These are phyloP conservation scores for Teinopalpus imperialis DNA, from an alignment of 2,888 invertebrate genomes.

Conservation along the genomic window DNA sequence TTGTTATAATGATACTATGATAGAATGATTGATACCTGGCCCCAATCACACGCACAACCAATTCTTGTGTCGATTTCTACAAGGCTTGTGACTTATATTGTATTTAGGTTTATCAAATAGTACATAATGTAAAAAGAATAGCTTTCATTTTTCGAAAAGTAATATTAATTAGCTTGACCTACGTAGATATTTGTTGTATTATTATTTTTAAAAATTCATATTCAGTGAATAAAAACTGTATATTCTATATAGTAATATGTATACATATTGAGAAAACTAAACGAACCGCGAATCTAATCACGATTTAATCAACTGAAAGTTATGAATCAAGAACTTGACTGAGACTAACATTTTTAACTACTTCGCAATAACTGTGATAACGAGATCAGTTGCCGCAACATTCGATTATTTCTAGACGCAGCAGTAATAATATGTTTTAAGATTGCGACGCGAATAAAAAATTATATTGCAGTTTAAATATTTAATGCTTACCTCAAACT, in stretches of 20 bases:
- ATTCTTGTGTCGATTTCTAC: too few relatives aligned
- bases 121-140: too few relatives aligned
- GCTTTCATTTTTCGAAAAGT: too few relatives aligned
- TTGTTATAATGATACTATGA: not conserved
- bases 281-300: slow-evolving; percentile 19
- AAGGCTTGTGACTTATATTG: too few relatives aligned
- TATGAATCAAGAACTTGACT: slow-evolving; percentile 15
- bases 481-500: slow-evolving; percentile 69
- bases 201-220: too few relatives aligned
- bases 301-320: slow-evolving; percentile 16
- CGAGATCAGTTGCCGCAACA: not conserved
- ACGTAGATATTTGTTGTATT: too few relatives aligned
- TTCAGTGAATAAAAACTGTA: too few relatives aligned
- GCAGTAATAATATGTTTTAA: not conserved
- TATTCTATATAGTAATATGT: too few relatives aligned
- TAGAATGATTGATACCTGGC: not conserved
- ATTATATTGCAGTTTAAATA: slow-evolving; percentile 14
- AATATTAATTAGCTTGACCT: too few relatives aligned
- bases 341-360: slow-evolving; percentile 18
- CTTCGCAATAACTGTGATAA: slow-evolving; percentile 9
- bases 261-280: slow-evolving; percentile 15
- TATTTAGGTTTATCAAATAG: too few relatives aligned
- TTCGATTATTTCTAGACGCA: slow-evolving; percentile 4
- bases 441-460: not conserved
- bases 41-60: not conserved